phyloP scores from a whole-genome alignment of 2,113 vertebrate genomes.

The Dendrocopos noguchii region DNA sequence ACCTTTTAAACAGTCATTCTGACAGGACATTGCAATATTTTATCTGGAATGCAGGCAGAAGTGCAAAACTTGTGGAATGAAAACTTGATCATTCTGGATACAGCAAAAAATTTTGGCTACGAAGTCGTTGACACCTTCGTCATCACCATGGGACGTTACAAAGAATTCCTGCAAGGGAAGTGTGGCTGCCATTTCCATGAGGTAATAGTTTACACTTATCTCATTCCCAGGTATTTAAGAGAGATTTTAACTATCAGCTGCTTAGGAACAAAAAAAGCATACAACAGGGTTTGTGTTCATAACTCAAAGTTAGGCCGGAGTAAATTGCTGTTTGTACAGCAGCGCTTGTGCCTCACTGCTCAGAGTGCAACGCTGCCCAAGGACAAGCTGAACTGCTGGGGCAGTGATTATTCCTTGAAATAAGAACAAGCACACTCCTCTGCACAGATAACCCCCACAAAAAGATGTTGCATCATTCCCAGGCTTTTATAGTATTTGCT shows the following conservation, averaged over 20 bases:
- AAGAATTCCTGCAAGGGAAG: slow-evolving; percentile 92
- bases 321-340: not conserved
- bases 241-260: not conserved
- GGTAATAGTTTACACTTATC: slow-evolving; percentile 71
- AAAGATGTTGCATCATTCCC: not conserved
- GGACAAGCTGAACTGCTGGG: not conserved
- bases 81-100: slow-evolving; percentile 84
- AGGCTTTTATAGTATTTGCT: not conserved
- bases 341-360: not conserved
- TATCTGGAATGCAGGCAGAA: slow-evolving; percentile 78
- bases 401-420: not conserved
- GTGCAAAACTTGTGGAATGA: slow-evolving; percentile 84
- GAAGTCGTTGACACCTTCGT: slow-evolving; percentile 88
- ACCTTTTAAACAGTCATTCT: slow-evolving; percentile 2
- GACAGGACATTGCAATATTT: slow-evolving; percentile 11
- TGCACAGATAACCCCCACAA: not conserved
- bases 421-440: not conserved
- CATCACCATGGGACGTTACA: slow-evolving; percentile 93
- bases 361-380: not conserved
- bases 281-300: not conserved
- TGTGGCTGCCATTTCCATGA: slow-evolving; percentile 97
- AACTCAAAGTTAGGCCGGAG: not conserved
- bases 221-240: not conserved
- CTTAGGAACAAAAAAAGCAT: not conserved
- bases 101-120: slow-evolving; percentile 85